Percentiles rank a stretch among this genome's conserved stretches.
Conservation (phyloP, 2,113 vertebrate species). For the Tachuris rubrigastra region DNA sequence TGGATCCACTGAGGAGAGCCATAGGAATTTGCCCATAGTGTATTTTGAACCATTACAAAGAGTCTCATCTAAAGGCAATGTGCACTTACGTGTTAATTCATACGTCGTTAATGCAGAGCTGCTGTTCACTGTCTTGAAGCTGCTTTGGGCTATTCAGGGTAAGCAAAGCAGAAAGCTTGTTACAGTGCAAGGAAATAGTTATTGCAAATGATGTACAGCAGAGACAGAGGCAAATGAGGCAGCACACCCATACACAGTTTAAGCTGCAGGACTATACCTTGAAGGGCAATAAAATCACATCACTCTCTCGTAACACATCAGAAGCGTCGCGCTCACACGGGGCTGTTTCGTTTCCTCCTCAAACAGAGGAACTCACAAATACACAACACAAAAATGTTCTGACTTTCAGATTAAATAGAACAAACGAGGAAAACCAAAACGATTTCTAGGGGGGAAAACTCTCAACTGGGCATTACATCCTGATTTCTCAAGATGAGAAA, state of each 20-base stretch:
- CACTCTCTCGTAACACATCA: background rate
- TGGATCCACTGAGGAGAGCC: background rate
- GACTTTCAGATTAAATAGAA: background rate
- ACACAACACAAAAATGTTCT: background rate
- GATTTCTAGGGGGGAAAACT: background rate
- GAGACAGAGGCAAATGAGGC: slow-evolving; percentile 37
- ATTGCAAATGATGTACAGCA: slow-evolving; percentile 37
- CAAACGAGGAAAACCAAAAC: background rate
- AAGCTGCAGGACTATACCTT: slow-evolving; percentile 24
- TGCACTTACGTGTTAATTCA: slow-evolving; percentile 92
- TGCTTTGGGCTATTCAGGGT: slow-evolving; percentile 86
- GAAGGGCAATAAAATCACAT: slow-evolving; percentile 31
- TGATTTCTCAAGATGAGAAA: background rate
- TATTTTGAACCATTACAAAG: background rate
- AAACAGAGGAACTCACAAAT: background rate
- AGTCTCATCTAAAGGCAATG: background rate
- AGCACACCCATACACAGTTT: background rate
- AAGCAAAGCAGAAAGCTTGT: slow-evolving; percentile 73
- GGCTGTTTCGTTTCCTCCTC: background rate
- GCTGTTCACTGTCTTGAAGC: slow-evolving; percentile 95
- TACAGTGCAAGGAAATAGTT: slow-evolving; percentile 50
- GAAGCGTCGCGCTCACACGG: background rate
- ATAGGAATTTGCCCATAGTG: background rate
- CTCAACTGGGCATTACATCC: background rate
- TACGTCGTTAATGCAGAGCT: slow-evolving; percentile 88